phyloP scores from a whole-genome alignment of 2,888 invertebrate species.

The Sphaerophoria rueppellii region DNA sequence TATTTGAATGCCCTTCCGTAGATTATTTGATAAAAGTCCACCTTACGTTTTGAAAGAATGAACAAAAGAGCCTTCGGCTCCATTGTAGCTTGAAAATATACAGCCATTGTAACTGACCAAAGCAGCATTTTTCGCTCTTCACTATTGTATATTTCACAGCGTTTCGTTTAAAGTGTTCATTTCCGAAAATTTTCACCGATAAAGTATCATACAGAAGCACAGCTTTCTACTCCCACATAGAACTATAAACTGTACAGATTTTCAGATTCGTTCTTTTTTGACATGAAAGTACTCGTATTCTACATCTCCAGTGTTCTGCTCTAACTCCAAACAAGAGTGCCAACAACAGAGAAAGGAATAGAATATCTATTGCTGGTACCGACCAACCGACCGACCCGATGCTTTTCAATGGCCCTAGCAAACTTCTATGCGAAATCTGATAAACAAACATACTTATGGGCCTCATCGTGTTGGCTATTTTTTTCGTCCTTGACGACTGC shows the following conservation, averaged over 20 bases:
- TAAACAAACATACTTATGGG: conserved; percentile 32
- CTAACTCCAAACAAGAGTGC: background rate
- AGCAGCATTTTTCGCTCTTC: conserved; percentile 30
- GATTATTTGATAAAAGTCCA: conserved; percentile 26
- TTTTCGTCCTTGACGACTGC: background rate
- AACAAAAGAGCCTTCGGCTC: conserved; percentile 33
- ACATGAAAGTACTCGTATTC: conserved; percentile 33
- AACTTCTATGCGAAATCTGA: conserved; percentile 27
- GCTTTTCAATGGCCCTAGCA: conserved; percentile 25
- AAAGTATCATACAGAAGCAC: conserved; percentile 12
- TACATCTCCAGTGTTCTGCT: background rate
- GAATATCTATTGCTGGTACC: conserved; percentile 34
- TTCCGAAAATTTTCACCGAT: conserved; percentile 33
- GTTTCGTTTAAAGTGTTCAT: conserved; percentile 35
- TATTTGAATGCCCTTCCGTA: conserved; percentile 10
- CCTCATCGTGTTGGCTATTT: conserved; percentile 6
- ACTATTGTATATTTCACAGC: conserved; percentile 17
- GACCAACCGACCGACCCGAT: background rate
- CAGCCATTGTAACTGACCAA: conserved; percentile 37
- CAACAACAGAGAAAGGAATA: conserved; percentile 20
- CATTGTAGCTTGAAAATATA: conserved; percentile 30
- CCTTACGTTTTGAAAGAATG: conserved; percentile 9
- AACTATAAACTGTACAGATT: conserved; percentile 37
- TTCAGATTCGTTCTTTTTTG: conserved; percentile 34
- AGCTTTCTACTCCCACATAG: conserved; percentile 11